These are phyloP conservation scores for Bedellia somnulentella DNA, from an alignment of 2,888 invertebrate species.

Conservation along the genomic window DNA sequence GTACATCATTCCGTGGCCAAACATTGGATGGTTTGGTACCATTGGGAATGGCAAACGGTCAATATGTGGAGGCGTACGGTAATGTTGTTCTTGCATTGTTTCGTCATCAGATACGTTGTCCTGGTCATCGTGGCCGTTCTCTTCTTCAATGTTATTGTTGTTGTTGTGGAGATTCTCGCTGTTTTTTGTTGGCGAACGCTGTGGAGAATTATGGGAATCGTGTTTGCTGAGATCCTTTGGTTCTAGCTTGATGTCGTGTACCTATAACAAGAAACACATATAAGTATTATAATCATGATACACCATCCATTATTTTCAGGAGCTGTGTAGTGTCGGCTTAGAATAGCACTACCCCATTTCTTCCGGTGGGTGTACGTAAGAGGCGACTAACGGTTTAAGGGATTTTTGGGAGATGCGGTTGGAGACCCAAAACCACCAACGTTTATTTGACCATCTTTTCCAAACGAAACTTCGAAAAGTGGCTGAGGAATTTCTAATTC, in stretches of 20 bases:
- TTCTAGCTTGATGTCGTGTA: constrained; percentile 59
- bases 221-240: constrained; percentile 47
- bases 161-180: constrained; percentile 54
- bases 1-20: constrained; percentile 88
- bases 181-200: constrained; percentile 57
- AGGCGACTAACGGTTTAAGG: too few species aligned
- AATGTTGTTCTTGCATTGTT: constrained; percentile 40
- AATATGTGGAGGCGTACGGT: constrained; percentile 38
- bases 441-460: too few species aligned
- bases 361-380: too few species aligned
- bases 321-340: too few species aligned
- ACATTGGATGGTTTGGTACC: constrained; percentile 82
- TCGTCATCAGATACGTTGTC: constrained; percentile 58
- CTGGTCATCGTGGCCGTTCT: constrained; percentile 48
- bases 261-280: constrained; percentile 26
- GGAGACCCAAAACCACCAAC: too few species aligned
- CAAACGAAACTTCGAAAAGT: too few species aligned
- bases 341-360: too few species aligned
- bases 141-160: constrained; percentile 48
- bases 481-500: too few species aligned
- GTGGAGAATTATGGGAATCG: constrained; percentile 41
- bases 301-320: too few species aligned
- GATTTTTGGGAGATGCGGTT: too few species aligned
- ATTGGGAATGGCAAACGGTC: constrained; percentile 71
- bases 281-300: too few species aligned